Evolutionary conservation across 2,888 invertebrate species (phyloP), one percentile per base, ranked within the genome.

Genomic region (Apamea monoglypha): DNA sequence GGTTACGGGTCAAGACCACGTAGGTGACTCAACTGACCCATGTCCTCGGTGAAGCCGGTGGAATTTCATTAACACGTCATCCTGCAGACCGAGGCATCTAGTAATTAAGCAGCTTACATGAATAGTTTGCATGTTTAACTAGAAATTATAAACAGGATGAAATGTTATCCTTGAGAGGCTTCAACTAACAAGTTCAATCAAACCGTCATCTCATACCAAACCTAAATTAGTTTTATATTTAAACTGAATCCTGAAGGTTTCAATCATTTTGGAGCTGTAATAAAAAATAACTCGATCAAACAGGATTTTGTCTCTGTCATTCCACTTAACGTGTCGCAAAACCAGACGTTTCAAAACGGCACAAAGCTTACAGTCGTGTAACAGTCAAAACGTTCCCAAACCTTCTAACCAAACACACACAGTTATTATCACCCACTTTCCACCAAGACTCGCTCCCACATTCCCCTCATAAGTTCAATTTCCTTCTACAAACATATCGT

Each of bases 21-120:
- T 53, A 10, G 67, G 53, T 79, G 73, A 79, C 73, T 67, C 53
- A 29, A 29, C 75, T 79, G 84, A 86, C 79, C 87, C 70, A n/a
- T 72, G 67, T 74, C 70, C 47, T 71, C 59, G 63, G 68, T 44
- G 76, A 75, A 72, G 63, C 47, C 53, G 47, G 73, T 72, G 87
- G 91, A 91, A 91, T 91, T 91, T 89, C 86, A 90, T 90, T 91
- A 89, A 69, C 72, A 83, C 74, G 68, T 81, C 84, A 79, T 78
- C 18, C 50, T 76, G 66, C 40, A 72, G 71, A 80, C 73, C 80
- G 44, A 66, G 78, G 78, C 79, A 83, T 82, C 75, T 75, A 82
- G 78, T 90, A 85, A 89, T 88, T 80, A 87, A 90, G 67, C 78
- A 68, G 83, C 75, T 82, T 72, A 85, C 79, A 83, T 69, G 81